Percentiles rank a stretch among this genome's conserved stretches.
These are phyloP conservation scores for Gnathonemus longibarbis DNA, from an alignment of 2,113 vertebrate species.

Conservation along the genomic window DNA sequence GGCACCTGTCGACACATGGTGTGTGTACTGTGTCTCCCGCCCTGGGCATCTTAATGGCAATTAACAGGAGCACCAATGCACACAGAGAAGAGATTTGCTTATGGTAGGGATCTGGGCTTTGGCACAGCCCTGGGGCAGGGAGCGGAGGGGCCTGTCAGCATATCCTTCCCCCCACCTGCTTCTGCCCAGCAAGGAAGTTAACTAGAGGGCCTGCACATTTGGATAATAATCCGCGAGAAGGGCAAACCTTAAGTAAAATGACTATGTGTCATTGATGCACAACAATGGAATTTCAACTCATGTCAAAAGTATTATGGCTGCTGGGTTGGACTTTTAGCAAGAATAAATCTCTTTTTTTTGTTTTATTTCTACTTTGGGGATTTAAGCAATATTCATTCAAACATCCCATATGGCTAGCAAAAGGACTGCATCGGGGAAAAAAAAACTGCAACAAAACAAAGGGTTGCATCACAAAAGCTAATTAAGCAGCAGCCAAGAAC, in stretches of 20 bases:
- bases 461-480: not conserved
- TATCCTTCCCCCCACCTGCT: not conserved
- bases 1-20: not conserved
- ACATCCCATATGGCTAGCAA: not conserved
- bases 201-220: not conserved
- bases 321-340: not conserved
- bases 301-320: not conserved
- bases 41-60: slow-evolving; percentile 57
- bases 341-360: not conserved
- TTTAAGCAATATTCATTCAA: not conserved
- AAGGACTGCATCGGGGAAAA: not conserved
- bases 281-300: not conserved
- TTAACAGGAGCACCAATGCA: slow-evolving; percentile 54
- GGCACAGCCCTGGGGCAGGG: slow-evolving; percentile 23
- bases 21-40: slow-evolving; percentile 24
- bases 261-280: not conserved
- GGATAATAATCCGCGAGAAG: slow-evolving; percentile 13
- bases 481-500: not conserved
- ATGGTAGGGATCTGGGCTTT: slow-evolving; percentile 43
- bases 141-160: slow-evolving; percentile 18
- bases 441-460: not conserved
- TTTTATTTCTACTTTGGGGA: not conserved
- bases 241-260: not conserved
- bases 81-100: slow-evolving; percentile 39
- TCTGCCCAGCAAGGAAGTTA: slow-evolving; percentile 2